Conservation (phyloP, 2,797 vertebrate species). For the Centroberyx gerrardi region DNA sequence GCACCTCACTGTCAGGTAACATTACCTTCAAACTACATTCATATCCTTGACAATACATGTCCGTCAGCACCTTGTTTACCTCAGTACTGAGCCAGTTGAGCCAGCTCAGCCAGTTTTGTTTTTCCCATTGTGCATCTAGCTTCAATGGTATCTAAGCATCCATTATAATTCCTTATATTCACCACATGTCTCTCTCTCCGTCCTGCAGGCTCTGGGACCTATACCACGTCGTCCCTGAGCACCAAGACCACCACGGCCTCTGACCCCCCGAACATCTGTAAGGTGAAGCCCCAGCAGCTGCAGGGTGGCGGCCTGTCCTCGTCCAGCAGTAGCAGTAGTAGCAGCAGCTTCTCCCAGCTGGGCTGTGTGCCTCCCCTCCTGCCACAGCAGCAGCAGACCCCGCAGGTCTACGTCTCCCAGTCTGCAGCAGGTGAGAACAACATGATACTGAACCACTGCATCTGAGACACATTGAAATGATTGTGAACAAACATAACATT, state of each 20-base stretch:
- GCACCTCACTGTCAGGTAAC: conserved; percentile 94
- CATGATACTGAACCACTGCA: neutral
- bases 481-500: no score
- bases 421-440: conserved; percentile 94
- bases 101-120: neutral
- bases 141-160: neutral
- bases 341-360: conserved; percentile 94
- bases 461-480: no score
- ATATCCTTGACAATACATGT: neutral
- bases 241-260: conserved; percentile 97
- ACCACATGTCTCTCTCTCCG: neutral
- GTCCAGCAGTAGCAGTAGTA: conserved; percentile 69
- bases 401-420: conserved; percentile 98
- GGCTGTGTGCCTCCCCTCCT: conserved; percentile 95
- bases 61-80: neutral
- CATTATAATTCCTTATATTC: neutral
- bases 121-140: neutral
- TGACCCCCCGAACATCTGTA: conserved; percentile 98
- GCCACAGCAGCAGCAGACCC: conserved; percentile 95
- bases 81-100: neutral
- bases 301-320: conserved; percentile 92
- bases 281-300: conserved; percentile 98
- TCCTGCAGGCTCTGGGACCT: conserved; percentile 92
- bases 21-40: neutral
- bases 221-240: conserved; percentile 96